Evolutionary conservation across 1,140 invertebrate species (phyloP).

Genomic region (Zaprionus davidi): DNA sequence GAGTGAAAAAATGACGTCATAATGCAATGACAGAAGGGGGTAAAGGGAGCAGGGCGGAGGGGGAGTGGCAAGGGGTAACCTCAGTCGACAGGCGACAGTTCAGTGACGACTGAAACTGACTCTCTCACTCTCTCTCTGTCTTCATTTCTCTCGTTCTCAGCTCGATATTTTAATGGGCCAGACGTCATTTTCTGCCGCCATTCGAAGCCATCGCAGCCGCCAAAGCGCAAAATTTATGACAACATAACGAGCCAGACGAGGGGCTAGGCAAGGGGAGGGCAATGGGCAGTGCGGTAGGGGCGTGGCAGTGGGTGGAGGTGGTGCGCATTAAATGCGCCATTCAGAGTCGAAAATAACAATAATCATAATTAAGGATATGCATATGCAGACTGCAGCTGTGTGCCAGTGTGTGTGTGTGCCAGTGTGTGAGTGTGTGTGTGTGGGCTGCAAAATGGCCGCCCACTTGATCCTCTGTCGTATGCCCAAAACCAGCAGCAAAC

Average conservation of each 20-base stretch:
- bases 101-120: conserved; percentile 40
- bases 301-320: not conserved
- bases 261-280: not conserved
- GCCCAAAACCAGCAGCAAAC: conserved; percentile 2
- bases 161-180: conserved; percentile 80
- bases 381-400: conserved; percentile 57
- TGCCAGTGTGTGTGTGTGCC: conserved; percentile 23
- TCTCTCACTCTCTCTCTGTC: not conserved
- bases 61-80: not conserved
- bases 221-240: conserved; percentile 81
- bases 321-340: conserved; percentile 76
- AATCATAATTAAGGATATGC: conserved; percentile 83
- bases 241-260: conserved; percentile 74
- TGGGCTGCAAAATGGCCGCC: conserved; percentile 32
- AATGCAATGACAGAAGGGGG: conserved; percentile 49
- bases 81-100: conserved; percentile 13
- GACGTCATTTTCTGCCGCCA: conserved; percentile 75
- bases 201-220: conserved; percentile 50
- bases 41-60: not conserved
- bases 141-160: not conserved
- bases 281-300: not conserved
- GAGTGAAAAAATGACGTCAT: conserved; percentile 65
- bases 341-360: conserved; percentile 79
- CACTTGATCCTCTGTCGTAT: conserved; percentile 65
- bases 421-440: conserved; percentile 20